Base-by-base conservation (phyloP, 2,888 invertebrate genomes). In the Drosophila phalerata region DNA sequence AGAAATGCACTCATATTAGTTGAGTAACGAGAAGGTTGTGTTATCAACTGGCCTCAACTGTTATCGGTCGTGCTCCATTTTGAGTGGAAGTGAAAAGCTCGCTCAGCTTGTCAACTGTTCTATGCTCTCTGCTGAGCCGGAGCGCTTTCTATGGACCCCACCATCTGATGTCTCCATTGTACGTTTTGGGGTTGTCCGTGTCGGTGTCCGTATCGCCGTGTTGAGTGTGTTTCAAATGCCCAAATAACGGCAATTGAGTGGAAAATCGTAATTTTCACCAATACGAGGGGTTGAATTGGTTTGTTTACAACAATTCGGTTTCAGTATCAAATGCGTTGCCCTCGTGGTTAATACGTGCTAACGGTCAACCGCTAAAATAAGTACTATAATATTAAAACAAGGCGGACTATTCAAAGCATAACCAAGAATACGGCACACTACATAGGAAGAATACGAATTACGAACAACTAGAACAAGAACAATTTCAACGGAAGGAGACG, bases 251-350 rank as follows among this genome's bases (percentile, higher is more conserved):
- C 72, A 67, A 77, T 85, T 73, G 72, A 78, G 75, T 85, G 85
- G 63, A 73, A 79, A 72, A 76, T 65, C 69, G 69, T 58, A 13
- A 57, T n/a, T 68, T 71, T 78, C 79, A 81, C 79, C 78, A 80
- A 78, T 17, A 72, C 73, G 90, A 84, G 90, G 90, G 89, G 90
- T 90, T 90, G 90, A 80, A 81, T 85, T 81, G 77, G 84, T 90
- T 90, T 90, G 89, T 90, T 90, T 90, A 90, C 89, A 81, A 79
- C 77, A 81, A 78, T 83, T 80, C 69, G 67, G 83, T 75, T 69
- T 89, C 83, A 88, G 88, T 89, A 88, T 80, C 81, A 83, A 88
- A 79, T 73, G 76, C 85, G 87, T 69, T 81, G 88, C 76, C 88
- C 84, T 74, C 81, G 74, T 80, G 80, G 76, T 79, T 73, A 73